Evolutionary conservation across 2,113 vertebrate species (phyloP), one percentile per base, ranked within the genome.

Genomic region (Antigone vipio): DNA sequence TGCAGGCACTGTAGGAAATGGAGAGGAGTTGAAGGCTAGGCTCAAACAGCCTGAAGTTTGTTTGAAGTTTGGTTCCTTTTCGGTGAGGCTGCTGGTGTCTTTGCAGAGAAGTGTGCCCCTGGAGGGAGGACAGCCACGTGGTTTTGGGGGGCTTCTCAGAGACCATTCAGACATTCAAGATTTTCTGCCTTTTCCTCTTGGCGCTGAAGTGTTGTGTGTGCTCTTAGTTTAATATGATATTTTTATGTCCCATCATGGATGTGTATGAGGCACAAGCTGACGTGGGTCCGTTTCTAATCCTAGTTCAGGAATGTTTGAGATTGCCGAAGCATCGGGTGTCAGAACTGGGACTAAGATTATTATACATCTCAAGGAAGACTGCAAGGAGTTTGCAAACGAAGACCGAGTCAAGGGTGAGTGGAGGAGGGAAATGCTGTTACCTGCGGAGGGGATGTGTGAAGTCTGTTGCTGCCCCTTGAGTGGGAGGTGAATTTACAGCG

Each of bases 281-380:
- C 19, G 4, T 1, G 6, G 27, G 22, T 24, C 11, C 38, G 19
- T 84, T 60, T 96, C 38, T 91, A 52, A 93, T 71, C 80, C 76
- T 91, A 99, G 99, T 58, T 99, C 99, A 50, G 99, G 99, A 23
- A 89, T 98, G 42, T 99, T 99, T 97, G 98, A 99, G 97, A 96
- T 99, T 3, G 98, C 99, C 15, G 99, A 99, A 97, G 99, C 99
- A 75, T 98, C 97, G 5, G 99, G 99, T 7, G 99, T 99, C 79
- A 98, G 98, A 88, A 97, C 98, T 62, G 99, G 99, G 18, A 99
- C 99, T 23, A 99, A 99, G 97, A 99, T 99, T 24, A 98, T 99
- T 90, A 96, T 99, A 60, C 98, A 99, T 76, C 98, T 99, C 69
- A 99, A 99, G 94, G 97, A 99, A 1, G 99, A 99, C 72, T 99